phyloP scores from a whole-genome alignment of 2,113 vertebrate genomes.

The human region GRCh38 chr1:247130501-247131000 shows the following conservation, averaged over 20 bases:
- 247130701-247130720: neutral
- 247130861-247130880: no score
- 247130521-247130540: neutral
- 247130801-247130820: fast-evolving
- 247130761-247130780: neutral
- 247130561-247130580: neutral
- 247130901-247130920: no score
- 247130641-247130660: neutral
- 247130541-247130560: neutral
- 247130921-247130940: no score
- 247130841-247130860: no score
- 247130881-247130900: no score
- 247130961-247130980: no score
- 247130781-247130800: no score
- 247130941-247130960: no score
- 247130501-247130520: neutral
- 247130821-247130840: no score
- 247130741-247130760: neutral
- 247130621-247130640: neutral
- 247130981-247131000: no score
- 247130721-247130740: neutral
- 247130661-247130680: neutral
- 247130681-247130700: neutral
- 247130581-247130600: neutral
- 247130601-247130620: neutral